Evolutionary conservation across 92 coral and sea anemone species (phyloP), one percentile per base, ranked within the genome.

Genomic region (Epizoanthus illoricatus): DNA sequence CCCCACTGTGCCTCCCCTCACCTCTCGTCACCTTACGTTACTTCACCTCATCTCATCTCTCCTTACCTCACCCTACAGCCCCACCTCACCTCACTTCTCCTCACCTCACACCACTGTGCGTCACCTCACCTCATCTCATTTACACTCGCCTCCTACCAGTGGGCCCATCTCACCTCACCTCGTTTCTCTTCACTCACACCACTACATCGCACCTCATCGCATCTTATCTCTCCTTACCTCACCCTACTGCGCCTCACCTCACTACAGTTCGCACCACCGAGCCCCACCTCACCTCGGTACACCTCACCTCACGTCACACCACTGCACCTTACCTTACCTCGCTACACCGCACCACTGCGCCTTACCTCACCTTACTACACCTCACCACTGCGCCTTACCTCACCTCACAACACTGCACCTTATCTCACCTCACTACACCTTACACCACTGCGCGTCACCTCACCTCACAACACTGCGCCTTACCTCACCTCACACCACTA

Each of bases 341-440:
- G 20, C 69, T 18, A 10, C 49, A 59, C 54, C 69, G n/a, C n/a
- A n/a, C 33, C 0, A 28, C 1, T 28, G 33, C n/a, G 17, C 66
- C 16, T 52, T 19, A 81, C 76, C 76, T 69, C 21, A 23, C 42
- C 11, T 24, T 15, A 49, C 18, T 43, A 69, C 69, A 17, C 56
- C 40, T 49, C 79, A 17, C 66, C 60, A 58, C 85, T 15, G 3
- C 64, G 39, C 47, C 65, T 43, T 23, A 60, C 55, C 67, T 76
- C 9, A 2, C 20, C 21, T 23, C 45, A 52, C 5, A 3, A 0
- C 5, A 23, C 68, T 18, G 8, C 21, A 58, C 9, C 49, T 36
- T 19, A 58, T 43, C 61, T 70, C 13, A 70, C 71, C 59, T 81
- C 23, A 42, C 69, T 18, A 10, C 49, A 59, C 54, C 69, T 76